Conservation (phyloP, 2,113 vertebrate species). For the Microtus oregoni region DNA sequence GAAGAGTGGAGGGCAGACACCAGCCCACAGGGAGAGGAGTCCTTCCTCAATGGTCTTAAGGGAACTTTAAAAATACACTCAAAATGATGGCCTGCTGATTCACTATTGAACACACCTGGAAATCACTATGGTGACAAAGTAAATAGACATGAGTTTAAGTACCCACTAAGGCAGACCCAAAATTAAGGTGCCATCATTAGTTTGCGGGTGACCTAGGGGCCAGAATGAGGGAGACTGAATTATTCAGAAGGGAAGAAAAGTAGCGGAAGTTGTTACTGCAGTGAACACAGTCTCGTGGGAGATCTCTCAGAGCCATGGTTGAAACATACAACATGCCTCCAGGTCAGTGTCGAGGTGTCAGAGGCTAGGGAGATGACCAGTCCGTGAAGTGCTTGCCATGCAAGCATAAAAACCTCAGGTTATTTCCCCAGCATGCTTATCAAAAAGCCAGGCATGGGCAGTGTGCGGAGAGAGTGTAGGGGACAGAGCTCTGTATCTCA, state of each 20-base stretch:
- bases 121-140: not conserved
- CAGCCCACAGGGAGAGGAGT: not conserved
- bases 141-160: not conserved
- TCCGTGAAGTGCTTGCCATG: not conserved
- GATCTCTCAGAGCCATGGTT: not conserved
- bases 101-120: conserved; percentile 27
- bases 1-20: not conserved
- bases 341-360: not conserved
- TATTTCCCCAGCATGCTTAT: not conserved
- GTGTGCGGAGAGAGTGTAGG: not conserved
- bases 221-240: not conserved
- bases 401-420: not conserved
- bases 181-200: not conserved
- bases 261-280: not conserved
- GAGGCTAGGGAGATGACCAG: not conserved
- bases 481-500: not conserved
- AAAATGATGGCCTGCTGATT: not conserved
- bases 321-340: not conserved
- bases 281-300: not conserved
- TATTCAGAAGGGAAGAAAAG: not conserved
- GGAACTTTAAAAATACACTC: not conserved
- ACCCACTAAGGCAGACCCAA: not conserved
- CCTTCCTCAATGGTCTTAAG: not conserved
- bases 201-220: not conserved
- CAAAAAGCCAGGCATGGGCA: not conserved